Evolutionary conservation across 1,140 invertebrate species (phyloP), one percentile per base, ranked within the genome.

Genomic region (Drosophila yakuba): DNA sequence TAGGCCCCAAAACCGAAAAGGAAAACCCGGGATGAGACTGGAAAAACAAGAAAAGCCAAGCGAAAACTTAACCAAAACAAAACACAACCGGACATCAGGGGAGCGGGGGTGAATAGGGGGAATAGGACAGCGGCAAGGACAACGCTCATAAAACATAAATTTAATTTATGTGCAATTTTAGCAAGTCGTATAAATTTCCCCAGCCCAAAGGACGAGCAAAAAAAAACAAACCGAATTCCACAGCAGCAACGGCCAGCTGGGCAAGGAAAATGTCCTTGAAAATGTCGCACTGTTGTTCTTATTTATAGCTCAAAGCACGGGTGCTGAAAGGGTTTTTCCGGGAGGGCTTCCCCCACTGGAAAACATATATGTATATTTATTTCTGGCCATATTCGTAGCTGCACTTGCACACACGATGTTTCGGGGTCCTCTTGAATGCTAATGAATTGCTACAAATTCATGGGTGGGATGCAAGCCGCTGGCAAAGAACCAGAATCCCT

Each of bases 131-230:
- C 81, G 83, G 62, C 74, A 69, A 79, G 73, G 80, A 88, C 85
- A 80, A 78, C 69, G 85, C 77, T 89, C 84, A 89, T 89, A 89
- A 89, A 89, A 89, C 84, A 89, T 90, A 89, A 89, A 89, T 89
- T 89, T 89, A 89, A 89, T 89, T 89, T 89, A 89, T 89, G 84
- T 89, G 84, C 84, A 89, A 89, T 89, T 89, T 89, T 90, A 90
- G 84, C 84, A 89, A 89, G 80, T 90, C 84, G 85, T 90, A 89
- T 89, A 89, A 90, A 89, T 89, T 90, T 80, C 61, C 75, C 66
- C 59, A 84, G 61, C 66, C 50, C 48, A 76, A 66, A 38, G 51
- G n/a, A 56, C 44, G 41, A 41, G 35, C 20, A 25, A 63, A 38
- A 15, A 15, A 67, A 58, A 51, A 11, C 50, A 77, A 74, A 63